Evolutionary conservation across 2,113 vertebrate species (phyloP).

Genomic region (Phalacrocorax aristotelis): DNA sequence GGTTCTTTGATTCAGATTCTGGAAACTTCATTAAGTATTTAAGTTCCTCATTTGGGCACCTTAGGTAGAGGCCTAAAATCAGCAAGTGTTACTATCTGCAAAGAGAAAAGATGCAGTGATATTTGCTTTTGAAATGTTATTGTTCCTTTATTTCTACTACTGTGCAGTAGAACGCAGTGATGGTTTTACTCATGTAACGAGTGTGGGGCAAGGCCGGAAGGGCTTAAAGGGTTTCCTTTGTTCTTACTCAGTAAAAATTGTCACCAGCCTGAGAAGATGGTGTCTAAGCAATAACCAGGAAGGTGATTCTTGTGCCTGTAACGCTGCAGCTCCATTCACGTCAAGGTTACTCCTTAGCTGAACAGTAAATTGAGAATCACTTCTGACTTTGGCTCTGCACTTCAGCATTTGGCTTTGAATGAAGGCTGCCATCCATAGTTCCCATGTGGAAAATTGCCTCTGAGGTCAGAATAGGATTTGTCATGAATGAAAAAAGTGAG

Average conservation of each 20-base stretch:
- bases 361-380: not conserved
- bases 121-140: not conserved
- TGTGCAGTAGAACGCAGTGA: not conserved
- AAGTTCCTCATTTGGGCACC: not conserved
- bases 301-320: not conserved
- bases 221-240: not conserved
- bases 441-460: not conserved
- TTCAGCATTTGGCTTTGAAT: not conserved
- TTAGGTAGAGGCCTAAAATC: not conserved
- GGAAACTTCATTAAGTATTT: not conserved
- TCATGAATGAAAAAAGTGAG: not conserved
- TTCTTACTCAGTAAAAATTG: not conserved
- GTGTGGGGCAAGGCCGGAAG: not conserved
- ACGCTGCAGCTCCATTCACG: not conserved
- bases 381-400: not conserved
- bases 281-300: not conserved
- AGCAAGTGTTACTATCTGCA: not conserved
- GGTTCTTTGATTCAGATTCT: not conserved
- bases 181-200: rapidly evolving
- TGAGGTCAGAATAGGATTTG: not conserved
- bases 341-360: not conserved
- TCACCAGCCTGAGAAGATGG: not conserved
- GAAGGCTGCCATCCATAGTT: not conserved
- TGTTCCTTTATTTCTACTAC: not conserved
- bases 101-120: not conserved